Evolutionary conservation across 2,113 vertebrate genomes (phyloP).

Genomic region (Tinamus guttatus): DNA sequence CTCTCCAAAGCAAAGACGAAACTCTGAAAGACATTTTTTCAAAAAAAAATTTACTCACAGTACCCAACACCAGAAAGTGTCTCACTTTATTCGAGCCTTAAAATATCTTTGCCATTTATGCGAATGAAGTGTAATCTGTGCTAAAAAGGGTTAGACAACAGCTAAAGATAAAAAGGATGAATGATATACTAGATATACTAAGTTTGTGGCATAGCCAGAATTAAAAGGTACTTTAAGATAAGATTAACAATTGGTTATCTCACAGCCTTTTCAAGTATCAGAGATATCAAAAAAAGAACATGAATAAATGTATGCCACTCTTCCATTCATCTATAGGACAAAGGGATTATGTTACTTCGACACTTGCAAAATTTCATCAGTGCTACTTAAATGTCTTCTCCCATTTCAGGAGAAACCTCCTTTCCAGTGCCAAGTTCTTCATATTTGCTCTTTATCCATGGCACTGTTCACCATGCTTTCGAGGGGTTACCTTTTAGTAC

Average conservation of each 20-base stretch:
- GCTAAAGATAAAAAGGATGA: background rate
- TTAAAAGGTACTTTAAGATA: background rate
- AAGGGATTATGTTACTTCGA: background rate
- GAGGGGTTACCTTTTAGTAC: background rate
- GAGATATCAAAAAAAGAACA: background rate
- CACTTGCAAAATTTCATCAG: background rate
- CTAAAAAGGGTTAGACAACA: background rate
- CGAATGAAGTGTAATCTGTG: background rate
- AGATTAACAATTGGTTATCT: background rate
- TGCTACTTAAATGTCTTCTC: background rate
- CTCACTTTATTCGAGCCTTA: background rate
- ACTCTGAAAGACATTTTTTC: background rate
- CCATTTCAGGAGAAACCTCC: background rate
- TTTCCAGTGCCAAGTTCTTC: background rate
- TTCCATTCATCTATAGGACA: background rate
- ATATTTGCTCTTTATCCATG: background rate
- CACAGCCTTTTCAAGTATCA: background rate
- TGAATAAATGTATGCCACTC: background rate
- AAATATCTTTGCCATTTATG: background rate
- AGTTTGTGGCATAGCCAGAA: background rate
- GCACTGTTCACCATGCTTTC: background rate
- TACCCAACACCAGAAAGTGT: background rate
- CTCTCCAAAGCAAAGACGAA: background rate
- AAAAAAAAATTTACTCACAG: background rate
- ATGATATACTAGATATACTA: accelerated